These are phyloP conservation scores for Sphenodon punctatus DNA, from an alignment of 2,797 vertebrate genomes.

Conservation along the genomic window DNA sequence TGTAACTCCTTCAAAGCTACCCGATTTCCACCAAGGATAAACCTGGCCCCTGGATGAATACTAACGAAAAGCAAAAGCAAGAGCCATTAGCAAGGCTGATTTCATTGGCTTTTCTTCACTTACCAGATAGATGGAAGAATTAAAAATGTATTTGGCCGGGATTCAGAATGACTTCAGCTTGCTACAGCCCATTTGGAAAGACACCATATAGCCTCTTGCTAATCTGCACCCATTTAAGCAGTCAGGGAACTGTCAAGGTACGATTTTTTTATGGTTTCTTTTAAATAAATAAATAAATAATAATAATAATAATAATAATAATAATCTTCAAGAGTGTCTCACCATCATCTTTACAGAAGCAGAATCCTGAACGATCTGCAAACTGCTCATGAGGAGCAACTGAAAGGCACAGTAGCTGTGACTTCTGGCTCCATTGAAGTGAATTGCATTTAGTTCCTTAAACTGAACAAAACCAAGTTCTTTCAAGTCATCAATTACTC, in stretches of 20 bases:
- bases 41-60: conserved; percentile 20
- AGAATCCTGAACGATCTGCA: background rate
- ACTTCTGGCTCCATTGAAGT: background rate
- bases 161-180: conserved; percentile 63
- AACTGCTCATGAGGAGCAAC: background rate
- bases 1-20: background rate
- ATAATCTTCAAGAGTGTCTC: conserved; percentile 3
- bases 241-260: conserved; percentile 6
- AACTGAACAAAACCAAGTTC: conserved; percentile 28
- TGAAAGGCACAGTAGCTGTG: background rate
- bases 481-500: background rate
- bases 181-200: background rate
- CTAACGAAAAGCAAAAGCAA: conserved; percentile 45
- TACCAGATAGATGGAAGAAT: conserved; percentile 52
- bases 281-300: background rate
- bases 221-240: conserved; percentile 24
- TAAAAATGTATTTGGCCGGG: conserved; percentile 53
- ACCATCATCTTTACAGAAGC: background rate
- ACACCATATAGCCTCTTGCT: conserved; percentile 35
- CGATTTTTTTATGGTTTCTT: conserved; percentile 6
- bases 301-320: conserved; percentile 39
- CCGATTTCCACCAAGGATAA: conserved; percentile 33
- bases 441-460: background rate
- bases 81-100: conserved; percentile 61
- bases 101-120: conserved; percentile 58